Evolutionary conservation across 2,888 invertebrate species (phyloP).

Genomic region (Serrognathus titanus): DNA sequence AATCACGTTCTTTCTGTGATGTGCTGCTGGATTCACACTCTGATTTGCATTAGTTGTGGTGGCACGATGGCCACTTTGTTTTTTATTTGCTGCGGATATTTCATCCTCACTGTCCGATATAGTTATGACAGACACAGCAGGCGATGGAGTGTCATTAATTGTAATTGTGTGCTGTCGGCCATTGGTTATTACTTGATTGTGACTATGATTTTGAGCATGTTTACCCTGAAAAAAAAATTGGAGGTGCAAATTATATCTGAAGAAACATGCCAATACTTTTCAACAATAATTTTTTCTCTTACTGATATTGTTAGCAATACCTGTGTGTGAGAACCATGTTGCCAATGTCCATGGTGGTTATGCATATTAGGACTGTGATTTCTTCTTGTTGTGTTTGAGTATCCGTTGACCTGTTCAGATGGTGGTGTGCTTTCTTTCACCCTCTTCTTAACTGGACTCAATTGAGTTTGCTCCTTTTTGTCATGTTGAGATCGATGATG

Average conservation of each 20-base stretch:
- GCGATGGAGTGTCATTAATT: constrained; percentile 92
- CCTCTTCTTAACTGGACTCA: constrained; percentile 95
- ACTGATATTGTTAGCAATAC: constrained; percentile 23
- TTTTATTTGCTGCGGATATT: constrained; percentile 46
- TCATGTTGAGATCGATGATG: constrained; percentile 55
- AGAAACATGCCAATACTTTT: no score
- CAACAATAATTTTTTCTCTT: no score
- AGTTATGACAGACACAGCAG: constrained; percentile 91
- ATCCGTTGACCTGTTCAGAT: constrained; percentile 46
- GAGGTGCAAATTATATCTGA: background rate
- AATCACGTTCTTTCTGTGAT: constrained; percentile 68
- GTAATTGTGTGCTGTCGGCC: constrained; percentile 82
- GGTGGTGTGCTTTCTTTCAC: constrained; percentile 95
- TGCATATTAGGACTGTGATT: constrained; percentile 39
- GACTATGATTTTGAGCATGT: constrained; percentile 29
- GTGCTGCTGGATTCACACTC: constrained; percentile 22
- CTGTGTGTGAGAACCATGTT: constrained; percentile 44
- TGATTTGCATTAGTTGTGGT: constrained; percentile 46
- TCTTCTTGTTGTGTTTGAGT: constrained; percentile 31
- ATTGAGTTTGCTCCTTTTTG: constrained; percentile 83
- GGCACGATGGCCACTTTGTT: constrained; percentile 17
- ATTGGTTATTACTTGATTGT: constrained; percentile 44
- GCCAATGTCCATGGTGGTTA: constrained; percentile 44
- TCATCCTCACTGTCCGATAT: constrained; percentile 96
- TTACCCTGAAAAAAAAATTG: constrained; percentile 19